Evolutionary conservation across 2,888 invertebrate genomes (phyloP).

Genomic region (Pachydiplax longipennis): DNA sequence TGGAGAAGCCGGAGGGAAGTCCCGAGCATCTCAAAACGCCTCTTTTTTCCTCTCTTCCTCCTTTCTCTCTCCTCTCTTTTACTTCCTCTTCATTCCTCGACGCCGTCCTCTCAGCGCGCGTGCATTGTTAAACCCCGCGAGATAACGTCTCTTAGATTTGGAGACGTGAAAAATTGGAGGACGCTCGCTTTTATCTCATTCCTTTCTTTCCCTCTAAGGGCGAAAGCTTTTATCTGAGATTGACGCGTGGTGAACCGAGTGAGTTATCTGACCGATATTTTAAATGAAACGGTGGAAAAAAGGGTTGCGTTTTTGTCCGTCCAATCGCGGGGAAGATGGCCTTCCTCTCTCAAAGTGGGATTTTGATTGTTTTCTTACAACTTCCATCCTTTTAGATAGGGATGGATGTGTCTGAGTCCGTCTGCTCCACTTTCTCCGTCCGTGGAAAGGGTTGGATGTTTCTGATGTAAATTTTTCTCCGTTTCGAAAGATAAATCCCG

Average conservation of each 20-base stretch:
- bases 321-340: not conserved
- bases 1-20: conserved; percentile 13
- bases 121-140: not conserved
- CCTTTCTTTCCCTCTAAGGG: not conserved
- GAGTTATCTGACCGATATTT: not conserved
- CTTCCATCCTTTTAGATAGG: too few species aligned
- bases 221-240: not conserved
- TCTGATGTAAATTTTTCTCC: too few species aligned
- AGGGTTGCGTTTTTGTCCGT: not conserved
- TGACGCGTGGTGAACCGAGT: not conserved
- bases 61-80: not conserved
- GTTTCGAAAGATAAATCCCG: too few species aligned
- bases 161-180: not conserved
- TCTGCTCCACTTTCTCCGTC: too few species aligned
- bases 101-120: not conserved
- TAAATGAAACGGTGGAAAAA: not conserved
- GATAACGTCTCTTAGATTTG: not conserved
- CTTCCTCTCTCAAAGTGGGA: too few species aligned
- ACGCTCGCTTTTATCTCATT: not conserved
- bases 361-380: too few species aligned
- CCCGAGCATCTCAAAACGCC: not conserved
- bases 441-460: too few species aligned
- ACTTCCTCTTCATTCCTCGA: not conserved
- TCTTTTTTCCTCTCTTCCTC: not conserved
- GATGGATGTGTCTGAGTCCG: too few species aligned